Percentiles rank a stretch among this genome's conserved stretches.
Evolutionary conservation across 2,888 invertebrate species (phyloP).

Genomic region (Achlya flavicornis): DNA sequence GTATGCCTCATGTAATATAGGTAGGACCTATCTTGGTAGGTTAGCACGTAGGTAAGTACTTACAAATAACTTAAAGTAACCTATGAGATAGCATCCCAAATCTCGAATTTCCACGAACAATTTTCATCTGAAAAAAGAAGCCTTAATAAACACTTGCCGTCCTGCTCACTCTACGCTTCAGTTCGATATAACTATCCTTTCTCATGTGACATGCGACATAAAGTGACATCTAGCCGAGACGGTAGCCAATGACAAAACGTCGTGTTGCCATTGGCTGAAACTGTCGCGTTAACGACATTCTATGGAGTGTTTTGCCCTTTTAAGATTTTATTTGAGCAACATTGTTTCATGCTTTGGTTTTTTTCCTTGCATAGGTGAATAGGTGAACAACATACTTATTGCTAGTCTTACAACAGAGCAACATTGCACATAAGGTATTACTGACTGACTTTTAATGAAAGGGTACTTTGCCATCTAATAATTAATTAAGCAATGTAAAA

Average conservation of each 20-base stretch:
- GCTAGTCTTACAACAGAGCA: too few species aligned
- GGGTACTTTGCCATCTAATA: too few species aligned
- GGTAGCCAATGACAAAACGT: constrained; percentile 58
- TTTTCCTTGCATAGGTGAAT: neutral
- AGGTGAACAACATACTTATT: too few species aligned
- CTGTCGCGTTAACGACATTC: constrained; percentile 46
- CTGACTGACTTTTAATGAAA: too few species aligned
- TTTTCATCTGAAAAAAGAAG: constrained; percentile 23
- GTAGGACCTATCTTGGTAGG: too few species aligned
- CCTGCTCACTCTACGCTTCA: constrained; percentile 34
- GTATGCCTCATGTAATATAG: too few species aligned
- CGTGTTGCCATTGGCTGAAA: constrained; percentile 57
- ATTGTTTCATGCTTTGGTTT: neutral
- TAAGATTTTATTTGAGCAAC: neutral
- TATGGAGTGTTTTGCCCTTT: constrained; percentile 2
- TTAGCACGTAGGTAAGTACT: too few species aligned
- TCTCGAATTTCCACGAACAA: neutral
- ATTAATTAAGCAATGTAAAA: too few species aligned
- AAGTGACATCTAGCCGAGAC: constrained; percentile 64
- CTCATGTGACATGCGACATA: constrained; percentile 60
- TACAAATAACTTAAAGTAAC: too few species aligned
- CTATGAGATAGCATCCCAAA: neutral
- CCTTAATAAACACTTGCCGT: constrained; percentile 30
- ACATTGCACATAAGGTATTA: too few species aligned
- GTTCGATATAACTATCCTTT: constrained; percentile 37